Evolutionary conservation across 2,888 invertebrate species (phyloP).

Genomic region (Diploptera punctata): DNA sequence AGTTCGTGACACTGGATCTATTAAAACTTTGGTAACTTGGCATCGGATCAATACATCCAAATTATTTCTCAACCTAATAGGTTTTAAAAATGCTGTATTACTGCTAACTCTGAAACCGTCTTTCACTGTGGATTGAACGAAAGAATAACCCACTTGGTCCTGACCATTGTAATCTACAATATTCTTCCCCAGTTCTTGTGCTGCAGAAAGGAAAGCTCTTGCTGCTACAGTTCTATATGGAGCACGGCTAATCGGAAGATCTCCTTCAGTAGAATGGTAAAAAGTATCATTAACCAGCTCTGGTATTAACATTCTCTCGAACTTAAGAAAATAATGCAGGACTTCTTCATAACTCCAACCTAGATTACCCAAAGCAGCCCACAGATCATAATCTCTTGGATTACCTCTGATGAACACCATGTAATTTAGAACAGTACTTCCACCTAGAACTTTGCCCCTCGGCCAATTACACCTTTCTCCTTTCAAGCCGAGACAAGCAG

Average conservation of each 20-base stretch:
- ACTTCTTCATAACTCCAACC: background rate
- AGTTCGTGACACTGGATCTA: background rate
- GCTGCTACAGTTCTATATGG: background rate
- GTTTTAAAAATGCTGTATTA: background rate
- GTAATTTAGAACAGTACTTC: background rate
- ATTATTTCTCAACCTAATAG: background rate
- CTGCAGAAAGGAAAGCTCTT: background rate
- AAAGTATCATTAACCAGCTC: background rate
- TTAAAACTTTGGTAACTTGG: background rate
- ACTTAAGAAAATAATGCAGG: background rate
- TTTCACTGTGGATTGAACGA: background rate
- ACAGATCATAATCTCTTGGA: background rate
- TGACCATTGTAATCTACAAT: background rate
- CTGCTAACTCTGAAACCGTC: background rate
- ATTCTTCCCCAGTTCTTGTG: background rate
- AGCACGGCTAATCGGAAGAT: background rate
- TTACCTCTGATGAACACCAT: background rate
- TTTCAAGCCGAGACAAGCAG: background rate
- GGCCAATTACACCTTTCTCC: background rate
- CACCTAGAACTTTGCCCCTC: background rate
- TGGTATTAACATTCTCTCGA: background rate
- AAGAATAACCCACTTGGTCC: background rate
- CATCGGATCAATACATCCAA: background rate
- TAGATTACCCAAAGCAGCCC: background rate
- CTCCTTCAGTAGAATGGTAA: background rate